Base-by-base conservation (phyloP, 2,113 vertebrate genomes). In the Oreotragus oreotragus region DNA sequence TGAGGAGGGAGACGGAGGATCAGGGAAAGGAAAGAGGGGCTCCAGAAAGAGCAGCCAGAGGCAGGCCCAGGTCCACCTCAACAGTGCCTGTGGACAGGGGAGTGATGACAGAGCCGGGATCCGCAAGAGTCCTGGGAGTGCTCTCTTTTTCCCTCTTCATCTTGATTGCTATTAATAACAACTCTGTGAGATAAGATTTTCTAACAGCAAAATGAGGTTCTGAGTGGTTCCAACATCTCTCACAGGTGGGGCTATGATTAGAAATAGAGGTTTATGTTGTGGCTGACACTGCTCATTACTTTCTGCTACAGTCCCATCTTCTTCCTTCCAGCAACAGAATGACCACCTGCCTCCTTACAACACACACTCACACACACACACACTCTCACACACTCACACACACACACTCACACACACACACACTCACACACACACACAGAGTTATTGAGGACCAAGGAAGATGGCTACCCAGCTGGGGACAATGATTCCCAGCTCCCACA, bases 121-220 rank as follows among this genome's bases (percentile, higher is more conserved):
- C 43, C 19, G 36, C 23, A 60, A 62, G 80, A 73, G 28, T 8
- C 49, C 87, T 23, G 39, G 13, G 13, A 45, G 77, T 21, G 27
- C 36, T 84, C n/a, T 0, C 14, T 39, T n/a, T 19, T 16, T 2
- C 43, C 53, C 21, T 66, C 80, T 49, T 57, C 28, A 15, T 90
- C 84, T 47, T 79, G 16, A 80, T 19, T 33, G 13, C 73, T 73
- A 6, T 58, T 47, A 64, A 33, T 21, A 94, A 45, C 28, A 76
- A 21, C 17, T 57, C 58, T 60, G 57, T 16, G 77, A 64, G 58
- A 47, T 6, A 28, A 1, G 8, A 13, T 62, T 86, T 84, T 88
- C 66, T 90, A 88, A 47, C n/a, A 85, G 49, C 13, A 7, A 96
- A 57, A 83, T 58, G 53, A 92, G 33, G 55, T 95, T 96, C 70